These are phyloP conservation scores for Pocillopora grandis DNA, from an alignment of 92 coral and sea anemone species.

Conservation along the genomic window DNA sequence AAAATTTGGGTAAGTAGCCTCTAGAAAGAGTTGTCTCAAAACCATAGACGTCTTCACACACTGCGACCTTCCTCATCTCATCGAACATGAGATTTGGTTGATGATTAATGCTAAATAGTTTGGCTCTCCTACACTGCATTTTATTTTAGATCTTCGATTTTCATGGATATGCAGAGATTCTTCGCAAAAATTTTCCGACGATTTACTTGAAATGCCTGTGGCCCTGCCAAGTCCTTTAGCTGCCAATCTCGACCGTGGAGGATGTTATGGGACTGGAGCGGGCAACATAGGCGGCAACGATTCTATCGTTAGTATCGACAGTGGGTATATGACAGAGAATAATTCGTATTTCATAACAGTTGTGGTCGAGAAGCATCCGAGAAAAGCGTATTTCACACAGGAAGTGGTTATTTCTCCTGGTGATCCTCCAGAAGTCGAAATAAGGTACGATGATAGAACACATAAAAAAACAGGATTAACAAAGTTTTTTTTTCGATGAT, in stretches of 20 bases:
- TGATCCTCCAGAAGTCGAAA: constrained; percentile 47
- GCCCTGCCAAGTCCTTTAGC: background rate
- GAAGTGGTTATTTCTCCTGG: constrained; percentile 52
- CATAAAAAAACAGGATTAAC: too few relatives aligned
- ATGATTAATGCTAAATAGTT: background rate
- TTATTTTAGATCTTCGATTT: constrained; percentile 30
- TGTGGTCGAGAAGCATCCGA: constrained; percentile 47
- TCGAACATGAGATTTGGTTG: too few relatives aligned
- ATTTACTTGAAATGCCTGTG: constrained; percentile 22
- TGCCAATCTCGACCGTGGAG: constrained; percentile 42
- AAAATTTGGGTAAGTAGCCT: too few relatives aligned
- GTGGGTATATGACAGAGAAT: constrained; percentile 52
- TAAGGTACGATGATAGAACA: constrained; percentile 43
- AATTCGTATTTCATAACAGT: constrained; percentile 54
- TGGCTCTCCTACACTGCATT: background rate
- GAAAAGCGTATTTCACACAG: constrained; percentile 56
- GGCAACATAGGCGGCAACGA: constrained; percentile 52
- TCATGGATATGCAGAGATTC: constrained; percentile 57
- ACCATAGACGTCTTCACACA: too few relatives aligned
- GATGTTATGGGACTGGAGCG: constrained; percentile 81
- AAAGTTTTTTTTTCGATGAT: too few relatives aligned
- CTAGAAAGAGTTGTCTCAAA: too few relatives aligned
- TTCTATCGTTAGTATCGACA: constrained; percentile 44
- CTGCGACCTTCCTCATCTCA: too few relatives aligned
- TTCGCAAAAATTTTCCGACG: constrained; percentile 12